A percentile compares a stretch with the other conserved stretches of the same genome.
phyloP scores from a whole-genome alignment of 2,888 invertebrate genomes.

The Dynastes tityus region DNA sequence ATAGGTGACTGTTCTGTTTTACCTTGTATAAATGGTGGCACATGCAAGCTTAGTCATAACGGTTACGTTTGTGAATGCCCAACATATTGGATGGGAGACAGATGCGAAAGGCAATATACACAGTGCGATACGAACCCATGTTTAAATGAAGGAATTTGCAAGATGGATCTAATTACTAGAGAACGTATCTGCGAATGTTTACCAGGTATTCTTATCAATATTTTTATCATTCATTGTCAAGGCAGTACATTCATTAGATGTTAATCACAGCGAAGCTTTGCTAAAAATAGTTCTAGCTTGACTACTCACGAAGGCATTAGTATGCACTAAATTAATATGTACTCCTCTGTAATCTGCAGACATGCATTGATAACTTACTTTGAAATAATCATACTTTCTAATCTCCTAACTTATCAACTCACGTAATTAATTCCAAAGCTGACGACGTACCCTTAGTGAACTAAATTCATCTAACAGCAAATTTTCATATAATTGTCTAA shows the following conservation, averaged over 20 bases:
- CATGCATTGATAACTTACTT: too few relatives aligned
- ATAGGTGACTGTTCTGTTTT: constrained; percentile 71
- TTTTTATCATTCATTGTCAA: not conserved
- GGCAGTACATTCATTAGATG: not conserved
- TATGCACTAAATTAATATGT: too few relatives aligned
- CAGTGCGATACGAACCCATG: constrained; percentile 76
- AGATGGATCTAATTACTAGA: constrained; percentile 69
- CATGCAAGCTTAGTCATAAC: constrained; percentile 72
- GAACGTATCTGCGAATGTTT: constrained; percentile 78
- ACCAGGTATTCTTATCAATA: constrained; percentile 66
- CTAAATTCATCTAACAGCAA: too few relatives aligned
- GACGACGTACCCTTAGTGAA: too few relatives aligned
- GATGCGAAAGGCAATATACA: constrained; percentile 74
- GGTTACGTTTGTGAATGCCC: constrained; percentile 76
- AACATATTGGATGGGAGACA: constrained; percentile 73
- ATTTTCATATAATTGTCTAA: too few relatives aligned
- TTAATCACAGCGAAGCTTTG: not conserved
- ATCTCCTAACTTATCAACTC: too few relatives aligned
- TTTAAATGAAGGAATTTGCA: constrained; percentile 77
- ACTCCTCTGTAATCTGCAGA: too few relatives aligned
- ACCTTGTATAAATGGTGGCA: constrained; percentile 74
- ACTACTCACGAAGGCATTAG: too few relatives aligned
- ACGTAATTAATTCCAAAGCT: too few relatives aligned
- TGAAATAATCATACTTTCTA: too few relatives aligned
- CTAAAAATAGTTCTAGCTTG: too few relatives aligned